Conservation (phyloP, 2,888 invertebrate species). For the Protodeltote pygarga region DNA sequence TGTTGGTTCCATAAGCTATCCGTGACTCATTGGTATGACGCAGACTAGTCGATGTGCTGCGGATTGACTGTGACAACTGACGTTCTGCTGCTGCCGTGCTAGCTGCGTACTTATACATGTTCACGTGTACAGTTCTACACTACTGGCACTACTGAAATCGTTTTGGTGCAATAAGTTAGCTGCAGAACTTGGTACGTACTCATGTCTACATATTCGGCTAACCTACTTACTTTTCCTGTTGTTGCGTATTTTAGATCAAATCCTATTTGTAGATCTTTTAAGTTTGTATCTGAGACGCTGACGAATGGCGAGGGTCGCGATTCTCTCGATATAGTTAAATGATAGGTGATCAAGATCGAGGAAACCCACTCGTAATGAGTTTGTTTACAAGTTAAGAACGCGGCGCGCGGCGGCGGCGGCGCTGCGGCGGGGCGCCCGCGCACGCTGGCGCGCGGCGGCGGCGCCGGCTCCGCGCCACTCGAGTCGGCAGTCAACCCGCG, state of each 20-base stretch:
- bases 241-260: too few relatives aligned
- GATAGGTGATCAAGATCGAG: conserved; percentile 23
- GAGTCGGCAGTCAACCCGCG: too few relatives aligned
- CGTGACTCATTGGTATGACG: conserved; percentile 1
- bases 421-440: conserved; percentile 6
- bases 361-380: conserved; percentile 23
- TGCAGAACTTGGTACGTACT: too few relatives aligned
- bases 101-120: too few relatives aligned
- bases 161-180: too few relatives aligned
- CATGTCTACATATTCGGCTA: too few relatives aligned
- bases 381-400: conserved; percentile 23
- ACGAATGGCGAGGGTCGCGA: neutral
- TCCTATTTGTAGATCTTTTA: too few relatives aligned
- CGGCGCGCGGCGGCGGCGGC: neutral
- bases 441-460: neutral
- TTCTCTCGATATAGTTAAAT: neutral
- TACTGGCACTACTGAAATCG: too few relatives aligned
- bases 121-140: too few relatives aligned
- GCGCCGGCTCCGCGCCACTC: conserved; percentile 15
- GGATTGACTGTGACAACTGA: neutral
- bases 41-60: neutral
- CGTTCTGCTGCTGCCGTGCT: neutral
- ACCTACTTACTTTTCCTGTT: too few relatives aligned
- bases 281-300: neutral
- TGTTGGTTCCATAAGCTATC: too few relatives aligned